A percentile compares a stretch with the other conserved stretches of the same genome.
Conservation (phyloP, 2,113 vertebrate genomes). For the Xiphias gladius region DNA sequence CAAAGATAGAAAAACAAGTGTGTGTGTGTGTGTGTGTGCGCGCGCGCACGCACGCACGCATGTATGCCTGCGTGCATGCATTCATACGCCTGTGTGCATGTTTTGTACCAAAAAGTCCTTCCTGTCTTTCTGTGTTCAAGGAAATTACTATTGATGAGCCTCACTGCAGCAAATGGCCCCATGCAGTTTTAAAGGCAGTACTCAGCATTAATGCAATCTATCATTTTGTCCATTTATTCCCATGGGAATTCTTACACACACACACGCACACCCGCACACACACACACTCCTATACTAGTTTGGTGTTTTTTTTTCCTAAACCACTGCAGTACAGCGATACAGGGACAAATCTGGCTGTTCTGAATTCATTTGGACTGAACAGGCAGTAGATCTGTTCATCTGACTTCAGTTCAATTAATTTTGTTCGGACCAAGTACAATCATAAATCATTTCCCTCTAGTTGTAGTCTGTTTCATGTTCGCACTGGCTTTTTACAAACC, state of each 20-base stretch:
- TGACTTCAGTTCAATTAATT: background rate
- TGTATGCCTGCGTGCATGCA: background rate
- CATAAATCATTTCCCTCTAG: background rate
- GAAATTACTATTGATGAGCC: constrained; percentile 66
- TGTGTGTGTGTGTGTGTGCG: no score
- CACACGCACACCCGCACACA: background rate
- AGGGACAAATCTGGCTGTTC: background rate
- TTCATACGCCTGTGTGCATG: background rate
- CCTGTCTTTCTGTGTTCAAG: constrained; percentile 45
- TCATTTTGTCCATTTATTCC: constrained; percentile 39
- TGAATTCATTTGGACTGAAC: background rate
- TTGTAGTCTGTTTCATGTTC: no score
- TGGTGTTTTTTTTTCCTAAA: background rate
- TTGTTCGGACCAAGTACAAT: background rate
- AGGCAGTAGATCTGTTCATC: background rate
- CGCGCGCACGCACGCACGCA: no score
- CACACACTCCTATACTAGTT: background rate
- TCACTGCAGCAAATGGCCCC: background rate
- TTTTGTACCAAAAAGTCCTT: constrained; percentile 11
- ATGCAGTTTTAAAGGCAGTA: constrained; percentile 28
- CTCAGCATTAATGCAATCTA: constrained; percentile 24
- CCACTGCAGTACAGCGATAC: no score
- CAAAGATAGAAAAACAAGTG: no score
- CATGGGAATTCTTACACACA: background rate
- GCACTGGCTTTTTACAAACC: no score